Evolutionary conservation across 2,888 invertebrate species (phyloP), one percentile per base, ranked within the genome.

Genomic region (Eupithecia inturbata): DNA sequence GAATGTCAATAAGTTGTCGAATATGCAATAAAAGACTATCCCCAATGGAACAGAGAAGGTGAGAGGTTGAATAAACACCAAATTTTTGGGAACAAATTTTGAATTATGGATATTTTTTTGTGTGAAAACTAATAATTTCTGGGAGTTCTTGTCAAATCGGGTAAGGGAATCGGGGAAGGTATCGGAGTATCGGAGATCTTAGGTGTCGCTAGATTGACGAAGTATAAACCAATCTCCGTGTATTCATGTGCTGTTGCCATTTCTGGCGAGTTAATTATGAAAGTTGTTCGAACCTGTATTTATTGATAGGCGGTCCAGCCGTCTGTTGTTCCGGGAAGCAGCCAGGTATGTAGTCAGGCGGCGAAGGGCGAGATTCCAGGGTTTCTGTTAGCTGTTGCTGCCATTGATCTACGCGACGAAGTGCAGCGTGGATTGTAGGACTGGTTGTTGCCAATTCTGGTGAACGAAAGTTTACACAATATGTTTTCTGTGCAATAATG

Each of bases 401-500:
- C 99, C 99, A 99, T 77, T 97, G 97, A 73, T 57, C 57, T 26
- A 57, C 57, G 26, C 97, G 96, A 70, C 98, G 96, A 77, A 99
- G 91, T 39, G 98, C 96, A 36, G 97, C 97, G 90, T 99, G 99
- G 70, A 99, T 97, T 80, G 98, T 95, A 0, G 99, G 99, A 86
- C 99, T 99, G 33, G 98, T 97, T 22, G 98, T 98, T 28, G 99
- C 98, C 74, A 99, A 93, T 91, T 99, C 99, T 98, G 85, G 1
- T 22, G 26, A 14, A 53, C 10, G 14, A 26, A 53, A 22, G 22
- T 57, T 26, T 26, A 22, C 10, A 7, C 22, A 22, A 16, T 36
- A 39, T 36, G 5, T 9, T n/a, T 39, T 19, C 10, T 33, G 19
- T 33, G 33, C 19, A 36, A 45, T n/a, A 45, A n/a, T n/a, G n/a